Evolutionary conservation across 2,113 vertebrate genomes (phyloP), one percentile per base, ranked within the genome.

Genomic region (Nannospalax galili): DNA sequence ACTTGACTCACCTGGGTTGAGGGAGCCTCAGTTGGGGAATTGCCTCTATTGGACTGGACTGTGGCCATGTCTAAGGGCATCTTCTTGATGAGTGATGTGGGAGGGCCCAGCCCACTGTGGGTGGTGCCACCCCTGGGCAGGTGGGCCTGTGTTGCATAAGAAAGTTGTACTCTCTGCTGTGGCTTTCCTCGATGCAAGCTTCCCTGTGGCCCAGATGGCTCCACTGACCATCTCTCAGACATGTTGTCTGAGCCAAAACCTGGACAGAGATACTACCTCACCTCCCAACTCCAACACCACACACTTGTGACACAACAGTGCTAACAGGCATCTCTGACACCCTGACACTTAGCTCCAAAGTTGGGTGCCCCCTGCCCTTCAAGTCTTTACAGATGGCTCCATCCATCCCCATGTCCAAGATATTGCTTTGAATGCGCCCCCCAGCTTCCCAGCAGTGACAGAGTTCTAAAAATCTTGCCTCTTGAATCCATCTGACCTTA

Each of bases 401-500:
- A 14, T 32, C 62, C 30, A 28, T 30, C 20, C 14, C 3, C 1
- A 26, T 10, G n/a, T 24, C 67, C 26, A 74, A 74, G 60, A 42
- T 28, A 67, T n/a, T 28, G 3, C 0, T 26, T 20, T 14, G 0
- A 65, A 56, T 56, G 48, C 80, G 62, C 4, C 7, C 17, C 26
- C 87, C 40, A 7, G 40, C 69, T 70, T 12, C 60, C 60, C 40
- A 22, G 4, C 0, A 3, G 60, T 35, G 87, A 35, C 0, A 20
- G 48, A 30, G n/a, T 45, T 64, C 74, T 35, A 62, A 4, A 17
- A 62, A 5, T 7, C 40, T 62, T 10, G 10, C 7, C 69, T n/a
- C 28, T 30, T 70, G 16, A 58, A 7, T n/a, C n/a, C 1, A 1
- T 17, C 24, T 28, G 28, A 1, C 28, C n/a, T 14, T 2, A 35